phyloP scores from a whole-genome alignment of 2,113 vertebrate species.

The Puffinus mauretanicus region DNA sequence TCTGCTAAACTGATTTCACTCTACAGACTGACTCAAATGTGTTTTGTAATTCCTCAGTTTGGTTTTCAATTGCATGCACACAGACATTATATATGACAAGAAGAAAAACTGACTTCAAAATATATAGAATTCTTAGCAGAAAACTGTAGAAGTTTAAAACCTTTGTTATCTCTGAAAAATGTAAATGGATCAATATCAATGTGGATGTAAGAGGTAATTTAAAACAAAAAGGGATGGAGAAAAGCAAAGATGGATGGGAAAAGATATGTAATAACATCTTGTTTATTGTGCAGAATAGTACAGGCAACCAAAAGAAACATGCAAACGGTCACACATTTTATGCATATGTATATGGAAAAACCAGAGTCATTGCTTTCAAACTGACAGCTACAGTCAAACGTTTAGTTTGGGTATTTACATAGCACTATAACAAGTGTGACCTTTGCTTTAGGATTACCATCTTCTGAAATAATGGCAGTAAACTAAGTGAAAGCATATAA shows the following conservation, averaged over 20 bases:
- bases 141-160: not conserved
- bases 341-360: not conserved
- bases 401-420: not conserved
- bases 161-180: not conserved
- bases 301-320: not conserved
- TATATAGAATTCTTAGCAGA: not conserved
- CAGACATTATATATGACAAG: not conserved
- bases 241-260: not conserved
- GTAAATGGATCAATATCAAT: not conserved
- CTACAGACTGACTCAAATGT: not conserved
- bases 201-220: not conserved
- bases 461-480: not conserved
- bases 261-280: not conserved
- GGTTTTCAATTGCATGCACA: not conserved
- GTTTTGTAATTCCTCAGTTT: not conserved
- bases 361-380: not conserved
- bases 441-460: constrained; percentile 12
- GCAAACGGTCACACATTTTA: not conserved
- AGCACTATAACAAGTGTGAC: not conserved
- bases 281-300: not conserved
- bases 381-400: not conserved
- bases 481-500: not conserved
- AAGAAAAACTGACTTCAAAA: not conserved
- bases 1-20: not conserved
- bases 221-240: not conserved